phyloP scores from a whole-genome alignment of 2,113 vertebrate genomes.

The Ailurus styani region DNA sequence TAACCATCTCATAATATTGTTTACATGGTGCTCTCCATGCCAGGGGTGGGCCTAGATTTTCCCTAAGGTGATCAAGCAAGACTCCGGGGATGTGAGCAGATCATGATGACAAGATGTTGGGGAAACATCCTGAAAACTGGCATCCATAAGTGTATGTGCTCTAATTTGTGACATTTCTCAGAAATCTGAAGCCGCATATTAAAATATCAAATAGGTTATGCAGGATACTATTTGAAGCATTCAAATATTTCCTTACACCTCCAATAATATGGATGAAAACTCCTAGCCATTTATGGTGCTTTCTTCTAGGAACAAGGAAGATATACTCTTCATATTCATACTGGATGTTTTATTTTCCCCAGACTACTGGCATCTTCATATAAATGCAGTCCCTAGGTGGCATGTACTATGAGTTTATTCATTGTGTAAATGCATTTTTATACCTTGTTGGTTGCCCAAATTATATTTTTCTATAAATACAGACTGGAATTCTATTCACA shows the following conservation, averaged over 20 bases:
- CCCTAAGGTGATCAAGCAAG: background rate
- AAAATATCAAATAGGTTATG: background rate
- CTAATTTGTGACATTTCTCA: slow-evolving; percentile 15
- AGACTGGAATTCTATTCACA: background rate
- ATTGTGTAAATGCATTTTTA: slow-evolving; percentile 1
- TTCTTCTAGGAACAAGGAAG: background rate
- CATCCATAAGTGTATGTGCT: background rate
- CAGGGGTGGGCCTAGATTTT: background rate
- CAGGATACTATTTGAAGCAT: background rate
- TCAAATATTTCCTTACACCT: background rate
- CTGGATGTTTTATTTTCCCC: background rate
- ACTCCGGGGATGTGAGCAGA: background rate
- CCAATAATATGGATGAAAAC: background rate
- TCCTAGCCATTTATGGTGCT: background rate
- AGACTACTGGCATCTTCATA: background rate
- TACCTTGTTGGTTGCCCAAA: background rate
- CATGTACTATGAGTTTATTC: background rate
- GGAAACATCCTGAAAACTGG: background rate
- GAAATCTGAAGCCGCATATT: background rate
- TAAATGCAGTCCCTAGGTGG: background rate
- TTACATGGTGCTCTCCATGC: background rate
- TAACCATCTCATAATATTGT: background rate
- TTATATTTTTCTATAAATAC: background rate
- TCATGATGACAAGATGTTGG: background rate
- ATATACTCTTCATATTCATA: background rate